Evolutionary conservation across 2,888 invertebrate genomes (phyloP).

Genomic region (Coronaproctus castanopsis): DNA sequence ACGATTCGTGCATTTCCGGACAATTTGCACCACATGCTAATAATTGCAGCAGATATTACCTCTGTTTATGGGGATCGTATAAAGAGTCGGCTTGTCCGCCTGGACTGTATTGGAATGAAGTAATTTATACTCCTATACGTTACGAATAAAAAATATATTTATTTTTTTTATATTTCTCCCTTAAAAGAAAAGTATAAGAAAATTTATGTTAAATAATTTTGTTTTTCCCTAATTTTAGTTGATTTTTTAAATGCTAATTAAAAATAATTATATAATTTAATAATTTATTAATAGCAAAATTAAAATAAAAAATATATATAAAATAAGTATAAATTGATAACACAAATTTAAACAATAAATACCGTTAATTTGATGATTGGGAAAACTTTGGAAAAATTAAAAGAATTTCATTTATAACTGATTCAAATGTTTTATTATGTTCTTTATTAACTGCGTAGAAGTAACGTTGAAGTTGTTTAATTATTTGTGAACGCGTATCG

Average conservation of each 20-base stretch:
- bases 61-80: constrained; percentile 59
- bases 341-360: too few relatives aligned
- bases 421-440: too few relatives aligned
- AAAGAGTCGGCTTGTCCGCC: constrained; percentile 48
- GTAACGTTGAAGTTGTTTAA: too few relatives aligned
- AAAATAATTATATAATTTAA: neutral
- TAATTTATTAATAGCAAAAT: too few relatives aligned
- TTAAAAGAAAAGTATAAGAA: neutral
- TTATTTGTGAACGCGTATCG: too few relatives aligned
- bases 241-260: neutral
- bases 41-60: constrained; percentile 51
- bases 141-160: neutral
- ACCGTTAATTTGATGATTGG: too few relatives aligned
- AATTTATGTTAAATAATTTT: neutral
- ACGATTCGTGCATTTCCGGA: constrained; percentile 18
- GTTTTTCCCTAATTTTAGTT: neutral
- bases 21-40: constrained; percentile 38
- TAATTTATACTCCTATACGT: constrained; percentile 27
- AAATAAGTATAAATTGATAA: too few relatives aligned
- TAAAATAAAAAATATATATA: too few relatives aligned
- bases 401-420: too few relatives aligned
- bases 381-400: too few relatives aligned
- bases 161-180: neutral
- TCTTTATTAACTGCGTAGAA: too few relatives aligned
- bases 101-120: constrained; percentile 53